Evolutionary conservation across 2,888 invertebrate species (phyloP).

Genomic region (Steromphala cineraria): DNA sequence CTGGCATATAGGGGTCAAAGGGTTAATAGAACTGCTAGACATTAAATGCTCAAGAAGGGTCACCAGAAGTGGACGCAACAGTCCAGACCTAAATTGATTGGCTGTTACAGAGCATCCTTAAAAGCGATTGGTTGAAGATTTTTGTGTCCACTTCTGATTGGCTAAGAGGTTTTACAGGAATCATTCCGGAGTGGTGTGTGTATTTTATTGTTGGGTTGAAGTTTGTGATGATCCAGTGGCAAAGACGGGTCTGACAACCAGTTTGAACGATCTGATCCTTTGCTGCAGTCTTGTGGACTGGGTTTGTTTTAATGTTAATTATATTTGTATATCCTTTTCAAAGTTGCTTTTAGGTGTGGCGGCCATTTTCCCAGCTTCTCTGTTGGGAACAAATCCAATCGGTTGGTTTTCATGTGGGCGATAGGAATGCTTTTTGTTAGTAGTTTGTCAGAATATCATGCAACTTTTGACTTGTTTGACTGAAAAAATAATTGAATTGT

Average conservation of each 20-base stretch:
- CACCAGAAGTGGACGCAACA: too few relatives aligned
- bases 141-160: not conserved
- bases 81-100: too few relatives aligned
- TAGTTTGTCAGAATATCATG: too few relatives aligned
- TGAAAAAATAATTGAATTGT: too few relatives aligned
- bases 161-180: conserved; percentile 13
- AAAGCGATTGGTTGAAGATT: not conserved
- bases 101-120: too few relatives aligned
- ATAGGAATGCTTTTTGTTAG: not conserved
- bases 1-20: too few relatives aligned
- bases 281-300: not conserved
- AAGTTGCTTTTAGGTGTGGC: conserved; percentile 55
- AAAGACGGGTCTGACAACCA: not conserved
- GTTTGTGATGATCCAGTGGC: not conserved
- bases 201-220: conserved; percentile 4
- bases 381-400: conserved; percentile 38
- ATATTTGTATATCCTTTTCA: conserved; percentile 14
- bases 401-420: not conserved
- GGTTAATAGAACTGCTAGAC: too few relatives aligned
- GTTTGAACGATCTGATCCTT: too few relatives aligned
- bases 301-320: conserved; percentile 11
- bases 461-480: too few relatives aligned
- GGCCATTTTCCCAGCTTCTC: conserved; percentile 61
- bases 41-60: too few relatives aligned
- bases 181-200: conserved; percentile 16